Evolutionary conservation across 2,113 vertebrate species (phyloP), one percentile per base, ranked within the genome.

Genomic region (Leptobrachium leishanense): DNA sequence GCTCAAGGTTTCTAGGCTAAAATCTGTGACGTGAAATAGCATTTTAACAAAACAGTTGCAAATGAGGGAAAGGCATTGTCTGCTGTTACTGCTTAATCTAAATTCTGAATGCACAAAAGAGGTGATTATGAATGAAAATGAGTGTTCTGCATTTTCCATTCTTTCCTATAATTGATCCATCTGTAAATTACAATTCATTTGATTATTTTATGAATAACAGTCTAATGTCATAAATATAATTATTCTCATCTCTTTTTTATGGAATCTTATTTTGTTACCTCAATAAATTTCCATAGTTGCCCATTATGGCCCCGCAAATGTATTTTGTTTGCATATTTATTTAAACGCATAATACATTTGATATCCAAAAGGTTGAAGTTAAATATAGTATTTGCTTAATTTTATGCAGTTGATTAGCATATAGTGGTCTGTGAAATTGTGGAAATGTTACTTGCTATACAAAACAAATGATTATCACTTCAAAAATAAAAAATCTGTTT

Each of bases 121-220:
- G 11, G 43, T 79, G 55, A 20, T 72, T 79, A 72, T 63, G 70
- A 72, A 79, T 79, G 57, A 66, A 72, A 79, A 72, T 79, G 76
- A 54, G 55, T 72, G 65, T 71, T 79, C 76, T 79, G 76, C 59
- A 79, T 79, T 72, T 79, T 79, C 68, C 55, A 79, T 42, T 77
- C 57, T 71, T 64, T 79, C 57, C 53, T 59, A 79, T 79, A 79
- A 79, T 65, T 39, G 68, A 53, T 79, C 68, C 68, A 79, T 79
- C 68, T 65, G 76, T 68, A 72, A 79, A 20, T 79, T 79, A 64
- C 43, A 46, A 79, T 65, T 50, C 76, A 72, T 72, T 31, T 20
- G 68, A 69, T 64, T 72, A 79, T 64, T 50, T 53, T 62, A 55
- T 72, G 46, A 79, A 79, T 72, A 54, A 43, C 59, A 70, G 41